phyloP scores from a whole-genome alignment of 2,113 vertebrate species.

The Rattus rattus region DNA sequence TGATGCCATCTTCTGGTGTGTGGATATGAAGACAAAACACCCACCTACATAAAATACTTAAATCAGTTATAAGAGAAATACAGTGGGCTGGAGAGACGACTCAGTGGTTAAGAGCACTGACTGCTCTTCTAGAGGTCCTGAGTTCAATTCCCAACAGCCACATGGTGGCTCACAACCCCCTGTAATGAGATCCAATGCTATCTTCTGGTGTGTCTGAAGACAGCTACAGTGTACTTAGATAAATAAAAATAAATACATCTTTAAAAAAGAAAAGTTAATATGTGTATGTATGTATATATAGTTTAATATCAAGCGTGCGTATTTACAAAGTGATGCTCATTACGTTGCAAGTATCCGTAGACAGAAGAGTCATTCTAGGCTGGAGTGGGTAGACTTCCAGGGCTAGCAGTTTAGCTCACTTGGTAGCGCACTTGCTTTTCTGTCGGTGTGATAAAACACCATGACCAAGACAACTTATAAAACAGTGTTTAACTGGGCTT shows the following conservation, averaged over 20 bases:
- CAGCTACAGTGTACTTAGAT: too few relatives aligned
- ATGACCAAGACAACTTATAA: not conserved
- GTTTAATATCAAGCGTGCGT: not conserved
- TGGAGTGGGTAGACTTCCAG: not conserved
- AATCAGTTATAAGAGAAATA: not conserved
- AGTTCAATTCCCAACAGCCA: too few relatives aligned
- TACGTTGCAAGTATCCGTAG: not conserved
- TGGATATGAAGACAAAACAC: not conserved
- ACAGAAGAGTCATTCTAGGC: not conserved
- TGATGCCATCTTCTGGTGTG: not conserved
- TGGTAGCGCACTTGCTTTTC: not conserved
- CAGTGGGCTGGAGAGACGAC: too few relatives aligned
- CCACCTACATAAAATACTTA: not conserved
- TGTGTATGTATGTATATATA: not conserved
- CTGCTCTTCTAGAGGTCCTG: too few relatives aligned
- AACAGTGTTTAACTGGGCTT: not conserved
- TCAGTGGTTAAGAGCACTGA: too few relatives aligned
- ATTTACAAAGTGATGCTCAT: constrained; percentile 22
- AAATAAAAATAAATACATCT: too few relatives aligned
- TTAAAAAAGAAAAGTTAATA: too few relatives aligned
- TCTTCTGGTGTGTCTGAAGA: too few relatives aligned
- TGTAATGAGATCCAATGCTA: too few relatives aligned
- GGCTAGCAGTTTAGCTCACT: not conserved
- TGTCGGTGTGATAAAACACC: not conserved
- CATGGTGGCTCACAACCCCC: too few relatives aligned